Percentiles rank a stretch among this genome's conserved stretches.
phyloP scores from a whole-genome alignment of 2,888 invertebrate species.

The Leucophora obtusa region DNA sequence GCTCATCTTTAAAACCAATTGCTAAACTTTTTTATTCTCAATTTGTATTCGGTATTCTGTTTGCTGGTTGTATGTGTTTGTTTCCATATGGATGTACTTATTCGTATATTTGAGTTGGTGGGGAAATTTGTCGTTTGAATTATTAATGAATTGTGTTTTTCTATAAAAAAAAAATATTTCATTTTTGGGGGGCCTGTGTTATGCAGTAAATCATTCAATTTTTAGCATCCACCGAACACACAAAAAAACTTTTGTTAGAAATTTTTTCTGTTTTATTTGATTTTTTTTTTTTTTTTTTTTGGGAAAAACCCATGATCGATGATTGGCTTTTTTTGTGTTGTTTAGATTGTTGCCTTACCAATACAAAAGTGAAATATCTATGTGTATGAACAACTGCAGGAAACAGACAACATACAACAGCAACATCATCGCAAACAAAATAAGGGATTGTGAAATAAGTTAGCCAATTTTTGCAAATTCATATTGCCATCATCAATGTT shows the following conservation, averaged over 20 bases:
- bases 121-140: conserved; percentile 75
- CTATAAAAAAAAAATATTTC: conserved; percentile 22
- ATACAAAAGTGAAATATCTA: conserved; percentile 35
- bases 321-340: conserved; percentile 56
- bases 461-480: conserved; percentile 57
- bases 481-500: conserved; percentile 43
- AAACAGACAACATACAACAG: conserved; percentile 8
- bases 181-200: conserved; percentile 35
- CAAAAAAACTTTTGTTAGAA: conserved; percentile 38
- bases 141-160: conserved; percentile 73
- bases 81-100: neutral
- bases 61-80: neutral
- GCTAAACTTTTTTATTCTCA: conserved; percentile 45
- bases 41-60: conserved; percentile 25
- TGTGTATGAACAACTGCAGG: conserved; percentile 39
- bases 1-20: conserved; percentile 62
- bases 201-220: conserved; percentile 57
- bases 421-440: conserved; percentile 1
- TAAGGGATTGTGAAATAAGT: conserved; percentile 35
- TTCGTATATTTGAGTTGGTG: conserved; percentile 3
- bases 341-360: conserved; percentile 14
- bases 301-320: conserved; percentile 41
- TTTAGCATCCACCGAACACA: conserved; percentile 54
- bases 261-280: conserved; percentile 42
- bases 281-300: conserved; percentile 26